A percentile compares a stretch with the other conserved stretches of the same genome.
These are phyloP conservation scores for Galeopsomyia nigrocyanea DNA, from an alignment of 2,888 invertebrate genomes.

Conservation along the genomic window DNA sequence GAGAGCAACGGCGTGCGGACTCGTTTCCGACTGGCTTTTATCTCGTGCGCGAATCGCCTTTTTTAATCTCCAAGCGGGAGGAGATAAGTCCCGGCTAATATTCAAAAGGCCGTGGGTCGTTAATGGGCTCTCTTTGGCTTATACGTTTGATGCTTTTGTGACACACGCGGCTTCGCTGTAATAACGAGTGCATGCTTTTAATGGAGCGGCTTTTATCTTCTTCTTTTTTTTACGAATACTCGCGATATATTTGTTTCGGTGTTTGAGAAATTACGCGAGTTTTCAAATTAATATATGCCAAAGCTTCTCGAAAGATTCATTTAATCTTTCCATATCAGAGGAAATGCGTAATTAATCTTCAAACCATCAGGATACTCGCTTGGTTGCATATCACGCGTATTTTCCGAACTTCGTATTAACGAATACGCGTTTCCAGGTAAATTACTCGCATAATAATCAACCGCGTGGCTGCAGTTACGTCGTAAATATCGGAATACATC, in stretches of 20 bases:
- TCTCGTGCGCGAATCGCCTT: constrained; percentile 33
- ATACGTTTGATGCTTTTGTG: constrained; percentile 19
- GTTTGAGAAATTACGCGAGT: too few species aligned
- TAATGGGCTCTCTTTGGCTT: constrained; percentile 11
- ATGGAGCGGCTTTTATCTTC: neutral
- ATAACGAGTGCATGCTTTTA: neutral
- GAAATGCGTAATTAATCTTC: too few species aligned
- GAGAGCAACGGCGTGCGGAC: constrained; percentile 6
- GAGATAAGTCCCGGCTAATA: constrained; percentile 28
- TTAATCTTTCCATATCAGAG: too few species aligned
- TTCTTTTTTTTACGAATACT: too few species aligned
- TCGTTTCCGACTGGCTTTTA: constrained; percentile 28
- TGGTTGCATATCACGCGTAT: too few species aligned
- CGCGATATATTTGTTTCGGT: too few species aligned
- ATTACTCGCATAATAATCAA: constrained; percentile 33
- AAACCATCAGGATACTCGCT: too few species aligned
- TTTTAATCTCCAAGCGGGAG: constrained; percentile 25
- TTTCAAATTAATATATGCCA: too few species aligned
- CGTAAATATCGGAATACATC: constrained; percentile 38
- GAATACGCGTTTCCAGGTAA: constrained; percentile 13
- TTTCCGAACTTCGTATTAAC: neutral
- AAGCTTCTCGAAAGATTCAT: neutral
- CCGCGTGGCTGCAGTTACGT: constrained; percentile 1
- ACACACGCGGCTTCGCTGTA: constrained; percentile 13
- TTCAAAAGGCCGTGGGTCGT: constrained; percentile 2